phyloP scores from a whole-genome alignment of 2,888 invertebrate genomes.

The Xestia ashworthii region DNA sequence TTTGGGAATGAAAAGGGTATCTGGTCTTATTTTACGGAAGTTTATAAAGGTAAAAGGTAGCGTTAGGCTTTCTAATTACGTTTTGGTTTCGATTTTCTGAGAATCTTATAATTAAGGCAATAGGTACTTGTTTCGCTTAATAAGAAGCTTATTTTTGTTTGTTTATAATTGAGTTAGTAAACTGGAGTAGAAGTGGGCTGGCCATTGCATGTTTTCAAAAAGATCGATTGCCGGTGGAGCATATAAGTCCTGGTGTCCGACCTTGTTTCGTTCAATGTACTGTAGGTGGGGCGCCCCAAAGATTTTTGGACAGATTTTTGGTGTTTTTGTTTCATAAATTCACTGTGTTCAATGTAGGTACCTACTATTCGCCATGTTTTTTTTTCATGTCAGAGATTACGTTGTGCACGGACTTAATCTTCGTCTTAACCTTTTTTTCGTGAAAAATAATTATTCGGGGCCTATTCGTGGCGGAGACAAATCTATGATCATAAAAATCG shows the following conservation, averaged over 20 bases:
- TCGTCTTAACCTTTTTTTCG: too few species aligned
- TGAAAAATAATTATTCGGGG: too few species aligned
- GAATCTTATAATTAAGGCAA: conserved; percentile 3
- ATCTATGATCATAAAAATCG: neutral
- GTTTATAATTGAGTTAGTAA: neutral
- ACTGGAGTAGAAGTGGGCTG: neutral
- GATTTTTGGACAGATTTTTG: too few species aligned
- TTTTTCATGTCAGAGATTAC: too few species aligned
- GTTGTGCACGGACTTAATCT: too few species aligned
- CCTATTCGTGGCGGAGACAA: too few species aligned
- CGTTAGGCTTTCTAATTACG: conserved; percentile 32
- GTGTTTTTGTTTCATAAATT: too few species aligned
- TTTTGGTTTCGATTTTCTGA: conserved; percentile 19
- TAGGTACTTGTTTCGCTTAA: neutral
- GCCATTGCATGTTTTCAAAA: neutral
- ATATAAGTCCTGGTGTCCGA: neutral
- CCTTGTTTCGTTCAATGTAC: neutral
- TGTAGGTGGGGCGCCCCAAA: neutral
- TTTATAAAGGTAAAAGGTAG: conserved; percentile 35
- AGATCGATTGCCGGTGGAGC: neutral
- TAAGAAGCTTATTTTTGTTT: neutral
- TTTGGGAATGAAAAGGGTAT: conserved; percentile 50
- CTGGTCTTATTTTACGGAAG: conserved; percentile 27
- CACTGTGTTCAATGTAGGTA: too few species aligned
- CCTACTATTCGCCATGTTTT: too few species aligned